Evolutionary conservation across 2,888 invertebrate genomes (phyloP), one percentile per base, ranked within the genome.

Genomic region (Tricholauxania praeusta): DNA sequence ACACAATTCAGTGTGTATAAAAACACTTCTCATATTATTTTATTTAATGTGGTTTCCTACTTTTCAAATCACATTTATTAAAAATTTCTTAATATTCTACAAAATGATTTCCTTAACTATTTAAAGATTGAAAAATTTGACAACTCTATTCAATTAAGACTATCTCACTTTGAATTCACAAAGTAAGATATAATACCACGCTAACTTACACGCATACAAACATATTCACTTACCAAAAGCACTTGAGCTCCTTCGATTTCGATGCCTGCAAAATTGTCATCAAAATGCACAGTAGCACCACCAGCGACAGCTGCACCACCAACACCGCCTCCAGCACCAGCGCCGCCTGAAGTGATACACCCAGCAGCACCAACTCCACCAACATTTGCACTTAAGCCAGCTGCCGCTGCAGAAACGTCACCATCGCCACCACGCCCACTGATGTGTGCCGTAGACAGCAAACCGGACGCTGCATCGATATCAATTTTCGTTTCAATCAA

Each of bases 401-500:
- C 66, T 5, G 22, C 49, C 1, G 59, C n/a, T 14, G 60, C 47
- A 17, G 62, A 12, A 19, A 10, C 17, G n/a, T 60, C 51, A 49
- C 48, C 51, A 8, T 47, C 48, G 17, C 48, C 64, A 14, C 39
- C 60, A 7, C 19, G 12, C n/a, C 74, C 74, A 8, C 62, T 71
- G 14, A 75, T 65, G 19, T 75, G 71, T 7, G 49, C 39, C 6
- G 75, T 5, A n/a, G 74, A 74, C 60, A 74, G 57, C 15, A 12
- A 12, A 22, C 62, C 73, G 57, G 57, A 53, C 49, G 60, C 47
- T 12, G 51, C 47, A 48, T 59, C 68, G 59, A 59, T 60, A 53
- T 85, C 84, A 79, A 83, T 81, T 81, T 83, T 80, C 75, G 83
- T 81, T 83, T 87, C 88, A 84, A 87, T 87, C 81, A 87, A 82